Evolutionary conservation across 2,888 invertebrate genomes (phyloP), one percentile per base, ranked within the genome.

Genomic region (Lysandra coridon): DNA sequence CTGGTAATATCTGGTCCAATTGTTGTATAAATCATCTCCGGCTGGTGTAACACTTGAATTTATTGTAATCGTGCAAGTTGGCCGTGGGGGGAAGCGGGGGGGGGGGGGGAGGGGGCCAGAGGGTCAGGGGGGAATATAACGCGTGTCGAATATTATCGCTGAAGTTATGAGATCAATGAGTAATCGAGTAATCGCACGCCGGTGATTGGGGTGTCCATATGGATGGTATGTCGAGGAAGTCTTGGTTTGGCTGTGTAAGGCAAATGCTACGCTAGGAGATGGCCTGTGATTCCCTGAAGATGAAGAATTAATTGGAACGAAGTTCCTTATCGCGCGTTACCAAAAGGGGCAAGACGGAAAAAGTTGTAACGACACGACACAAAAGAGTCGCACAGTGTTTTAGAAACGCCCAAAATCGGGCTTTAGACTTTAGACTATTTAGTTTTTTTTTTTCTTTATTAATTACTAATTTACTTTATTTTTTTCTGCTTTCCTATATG

Each of bases 61-160:
- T 79, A 75, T 60, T 74, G 37, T 44, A 73, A 73, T 74, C 78
- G 80, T 57, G 78, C 44, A 49, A 75, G 62, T 81, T 82, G 82
- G 81, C 80, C 83, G 83, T 84, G 84, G 83, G 82, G 83, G 84
- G 83, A 83, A 82, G 82, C 83, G 33, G 30, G 3, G 14, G 14
- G 69, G 4, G 10, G 23, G 23, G 64, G 10, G 23, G 0, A 30
- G 30, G 69, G 69, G 6, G 64, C 30, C 30, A 7, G 14, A 23
- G 69, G 69, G 49, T 49, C 49, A 10, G 10, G 37, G 69, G 69
- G 10, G 33, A 14, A 90, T 89, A 88, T 89, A 89, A 88, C 87
- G 87, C 86, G 84, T 87, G 87, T 86, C 88, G 89, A 89, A 90
- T 91, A 91, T 90, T 89, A 89, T 88, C 84, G 87, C 82, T 85